Evolutionary conservation across 2,113 vertebrate species (phyloP), one percentile per base, ranked within the genome.

Genomic region (Pachypanchax playfairii): DNA sequence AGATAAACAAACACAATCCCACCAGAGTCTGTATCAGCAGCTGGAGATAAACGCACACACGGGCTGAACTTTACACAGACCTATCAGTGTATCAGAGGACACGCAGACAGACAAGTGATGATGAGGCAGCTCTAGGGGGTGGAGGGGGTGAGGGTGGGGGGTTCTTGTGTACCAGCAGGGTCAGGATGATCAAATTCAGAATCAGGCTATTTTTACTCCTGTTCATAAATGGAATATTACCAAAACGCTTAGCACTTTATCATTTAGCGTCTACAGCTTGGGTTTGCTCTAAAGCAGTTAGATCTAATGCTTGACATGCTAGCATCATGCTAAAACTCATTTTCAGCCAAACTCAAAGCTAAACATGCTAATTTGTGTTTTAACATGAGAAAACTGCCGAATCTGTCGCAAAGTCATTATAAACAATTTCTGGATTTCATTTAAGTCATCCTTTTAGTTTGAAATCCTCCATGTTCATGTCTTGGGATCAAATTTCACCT

Each of bases 41-140:
- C 63, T 41, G 12, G 24, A 78, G 73, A 83, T 68, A 78, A 75
- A 69, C 51, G 49, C 41, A 52, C 64, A 66, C 18, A 41, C 57
- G 22, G 21, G 6, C 46, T 84, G 83, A 88, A 85, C 86, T 81
- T 83, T 79, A 65, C 60, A 71, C 81, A 65, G 69, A 54, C 59
- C 50, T 60, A 70, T 83, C 72, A 62, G 69, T 68, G 57, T 80
- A 84, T 70, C 85, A 82, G 83, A 75, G 69, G 77, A 77, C 80
- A 31, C 5, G 21, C 73, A 79, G 70, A 65, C 75, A 75, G 80
- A 75, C 65, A 43, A 57, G 79, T n/a, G 12, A 71, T 79, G 82
- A 86, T 75, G 79, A 77, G 74, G 48, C 39, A 17, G 53, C 38
- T 70, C 54, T 55, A 20, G 2, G 3, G 38, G 17, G 5, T 22